A percentile compares a stretch with the other conserved stretches of the same genome.
These are phyloP conservation scores for Notospermus geniculatus DNA, from an alignment of 1,140 invertebrate species.

Conservation along the genomic window DNA sequence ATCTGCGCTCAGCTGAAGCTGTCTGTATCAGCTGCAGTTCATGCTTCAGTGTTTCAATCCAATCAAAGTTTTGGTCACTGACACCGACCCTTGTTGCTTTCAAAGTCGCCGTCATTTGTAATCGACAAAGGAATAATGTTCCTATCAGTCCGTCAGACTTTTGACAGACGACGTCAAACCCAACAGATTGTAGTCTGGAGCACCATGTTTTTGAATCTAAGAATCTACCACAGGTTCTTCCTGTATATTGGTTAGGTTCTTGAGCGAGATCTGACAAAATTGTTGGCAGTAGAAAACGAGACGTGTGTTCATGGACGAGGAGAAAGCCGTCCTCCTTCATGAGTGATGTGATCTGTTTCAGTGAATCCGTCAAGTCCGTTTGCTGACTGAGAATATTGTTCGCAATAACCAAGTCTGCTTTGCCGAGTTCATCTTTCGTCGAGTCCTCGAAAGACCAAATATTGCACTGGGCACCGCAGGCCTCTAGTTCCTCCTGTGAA, in stretches of 20 bases:
- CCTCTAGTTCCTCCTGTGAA: conserved; percentile 41
- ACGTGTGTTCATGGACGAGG: conserved; percentile 70
- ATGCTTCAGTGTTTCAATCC: conserved; percentile 77
- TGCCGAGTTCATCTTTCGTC: background rate
- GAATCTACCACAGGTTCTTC: no score
- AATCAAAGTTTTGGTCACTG: conserved; percentile 58
- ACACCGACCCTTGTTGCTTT: conserved; percentile 30
- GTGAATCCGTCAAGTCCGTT: conserved; percentile 39
- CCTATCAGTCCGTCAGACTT: conserved; percentile 45
- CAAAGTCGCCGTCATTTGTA: conserved; percentile 13
- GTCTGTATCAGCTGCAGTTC: conserved; percentile 55
- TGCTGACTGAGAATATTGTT: conserved; percentile 51
- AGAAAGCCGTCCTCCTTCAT: conserved; percentile 73
- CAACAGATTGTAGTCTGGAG: conserved; percentile 53
- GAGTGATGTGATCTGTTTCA: conserved; percentile 59
- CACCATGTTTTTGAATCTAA: conserved; percentile 26
- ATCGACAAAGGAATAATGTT: conserved; percentile 45
- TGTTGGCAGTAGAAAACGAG: conserved; percentile 52
- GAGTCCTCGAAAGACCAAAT: conserved; percentile 42
- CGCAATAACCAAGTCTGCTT: conserved; percentile 47
- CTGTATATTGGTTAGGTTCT: no score
- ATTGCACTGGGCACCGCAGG: conserved; percentile 36
- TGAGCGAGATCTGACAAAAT: conserved; percentile 19
- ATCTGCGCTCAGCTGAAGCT: conserved; percentile 53
- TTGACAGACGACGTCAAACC: conserved; percentile 52